A percentile compares a stretch with the other conserved stretches of the same genome.
Conservation (phyloP, 2,888 invertebrate species). For the Cheilosia urbana region DNA sequence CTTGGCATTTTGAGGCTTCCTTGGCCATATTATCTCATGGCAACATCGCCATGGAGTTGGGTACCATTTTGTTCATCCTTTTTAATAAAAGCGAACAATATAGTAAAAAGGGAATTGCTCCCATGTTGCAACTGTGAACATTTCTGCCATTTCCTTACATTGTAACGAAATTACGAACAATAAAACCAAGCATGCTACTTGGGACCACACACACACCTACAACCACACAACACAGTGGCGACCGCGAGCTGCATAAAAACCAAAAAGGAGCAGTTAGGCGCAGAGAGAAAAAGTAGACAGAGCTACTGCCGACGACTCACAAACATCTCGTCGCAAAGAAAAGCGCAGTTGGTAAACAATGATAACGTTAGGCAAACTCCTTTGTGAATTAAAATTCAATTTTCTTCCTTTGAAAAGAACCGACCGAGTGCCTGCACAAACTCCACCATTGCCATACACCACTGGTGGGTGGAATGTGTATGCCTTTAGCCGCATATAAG, state of each 20-base stretch:
- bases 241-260: slow-evolving; percentile 49
- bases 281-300: slow-evolving; percentile 10
- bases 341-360: slow-evolving; percentile 76
- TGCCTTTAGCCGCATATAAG: slow-evolving; percentile 6
- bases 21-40: slow-evolving; percentile 14
- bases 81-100: slow-evolving; percentile 38
- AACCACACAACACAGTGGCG: slow-evolving; percentile 23
- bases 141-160: slow-evolving; percentile 51
- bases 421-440: slow-evolving; percentile 19
- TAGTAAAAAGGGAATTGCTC: slow-evolving; percentile 53
- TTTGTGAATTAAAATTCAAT: slow-evolving; percentile 76
- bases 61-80: slow-evolving; percentile 11
- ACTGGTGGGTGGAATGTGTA: background rate
- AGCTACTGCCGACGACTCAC: slow-evolving; percentile 14
- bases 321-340: slow-evolving; percentile 59
- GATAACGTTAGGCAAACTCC: slow-evolving; percentile 75
- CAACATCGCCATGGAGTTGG: slow-evolving; percentile 10
- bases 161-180: slow-evolving; percentile 67
- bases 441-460: slow-evolving; percentile 6
- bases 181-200: slow-evolving; percentile 70
- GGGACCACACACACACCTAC: slow-evolving; percentile 41
- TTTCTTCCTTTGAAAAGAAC: slow-evolving; percentile 73
- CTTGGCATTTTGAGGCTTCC: background rate
- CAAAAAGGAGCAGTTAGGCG: slow-evolving; percentile 31
- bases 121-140: slow-evolving; percentile 64